These are phyloP conservation scores for Drosophila carrolli DNA, from an alignment of 1,140 invertebrate species.

Conservation along the genomic window DNA sequence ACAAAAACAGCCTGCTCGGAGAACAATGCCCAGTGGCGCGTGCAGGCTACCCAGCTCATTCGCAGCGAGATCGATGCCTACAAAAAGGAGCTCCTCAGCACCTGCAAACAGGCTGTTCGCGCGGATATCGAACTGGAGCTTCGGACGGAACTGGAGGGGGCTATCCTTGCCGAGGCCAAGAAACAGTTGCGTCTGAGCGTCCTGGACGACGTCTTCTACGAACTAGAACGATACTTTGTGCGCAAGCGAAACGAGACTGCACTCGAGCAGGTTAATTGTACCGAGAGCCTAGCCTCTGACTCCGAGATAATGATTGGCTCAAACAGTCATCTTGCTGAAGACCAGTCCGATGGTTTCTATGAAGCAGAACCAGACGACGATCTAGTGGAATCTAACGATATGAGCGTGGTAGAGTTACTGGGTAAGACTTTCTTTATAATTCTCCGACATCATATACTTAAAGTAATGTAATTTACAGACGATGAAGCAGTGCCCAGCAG, in stretches of 20 bases:
- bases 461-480: conserved; percentile 24
- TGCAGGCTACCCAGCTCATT: conserved; percentile 42
- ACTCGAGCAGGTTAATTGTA: conserved; percentile 12
- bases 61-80: conserved; percentile 49
- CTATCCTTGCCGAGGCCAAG: conserved; percentile 30
- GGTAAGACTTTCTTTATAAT: conserved; percentile 22
- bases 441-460: too few species aligned
- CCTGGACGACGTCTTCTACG: conserved; percentile 58
- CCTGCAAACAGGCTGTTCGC: conserved; percentile 56
- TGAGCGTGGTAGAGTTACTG: conserved; percentile 30
- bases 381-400: not conserved
- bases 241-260: conserved; percentile 52
- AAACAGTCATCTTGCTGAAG: not conserved
- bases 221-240: conserved; percentile 57
- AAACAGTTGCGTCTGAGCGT: conserved; percentile 47
- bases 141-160: conserved; percentile 38
- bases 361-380: not conserved
- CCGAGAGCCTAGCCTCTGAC: conserved; percentile 33
- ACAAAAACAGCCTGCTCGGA: conserved; percentile 40
- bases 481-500: conserved; percentile 22
- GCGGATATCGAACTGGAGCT: conserved; percentile 65
- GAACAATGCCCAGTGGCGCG: conserved; percentile 57
- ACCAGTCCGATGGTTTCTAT: not conserved
- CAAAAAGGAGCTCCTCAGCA: conserved; percentile 43
- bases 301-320: not conserved